Evolutionary conservation across 1,140 invertebrate genomes (phyloP), one percentile per base, ranked within the genome.

Genomic region (Drosophila kikkawai): DNA sequence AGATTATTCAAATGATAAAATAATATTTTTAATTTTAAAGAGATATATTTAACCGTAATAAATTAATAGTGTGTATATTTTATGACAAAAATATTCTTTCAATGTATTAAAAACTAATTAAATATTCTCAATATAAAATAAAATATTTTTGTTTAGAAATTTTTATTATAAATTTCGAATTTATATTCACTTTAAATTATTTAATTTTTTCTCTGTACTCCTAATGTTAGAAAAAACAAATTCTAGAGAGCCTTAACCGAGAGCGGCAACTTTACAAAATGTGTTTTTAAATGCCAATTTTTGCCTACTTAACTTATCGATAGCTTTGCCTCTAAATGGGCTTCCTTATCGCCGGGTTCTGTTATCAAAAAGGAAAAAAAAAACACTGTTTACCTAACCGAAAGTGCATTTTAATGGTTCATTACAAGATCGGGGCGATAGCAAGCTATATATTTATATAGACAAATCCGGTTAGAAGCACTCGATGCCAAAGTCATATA

Each of bases 301-400:
- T 47, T 51, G 44, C 55, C 37, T 79, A 79, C 60, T 71, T 70
- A 66, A 56, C 66, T 82, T 87, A 77, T 84, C 78, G 74, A 84
- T 79, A 51, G 55, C 47, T 48, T 66, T 32, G 77, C 77, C 82
- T 74, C 68, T 48, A 63, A 55, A 39, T 58, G 37, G 61, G 39
- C 71, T 53, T 45, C 15, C 42, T 58, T 59, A 73, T 73, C 69
- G 37, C 36, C 51, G 7, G 15, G n/a, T 0, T 41, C 26, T 42
- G 61, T 67, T 69, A 51, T 67, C 63, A 67, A 48, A 34, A n/a
- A 22, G 22, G 22, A 45, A 32, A 56, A 32, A 17, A 9, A 11
- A 50, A 64, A 34, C 34, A 15, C 0, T 41, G 65, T 58, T 71
- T 71, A 48, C 68, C 19, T 45, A 53, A 50, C 22, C 36, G 44